Evolutionary conservation across 2,113 vertebrate species (phyloP), one percentile per base, ranked within the genome.

Genomic region (Motacilla tschutschensis): DNA sequence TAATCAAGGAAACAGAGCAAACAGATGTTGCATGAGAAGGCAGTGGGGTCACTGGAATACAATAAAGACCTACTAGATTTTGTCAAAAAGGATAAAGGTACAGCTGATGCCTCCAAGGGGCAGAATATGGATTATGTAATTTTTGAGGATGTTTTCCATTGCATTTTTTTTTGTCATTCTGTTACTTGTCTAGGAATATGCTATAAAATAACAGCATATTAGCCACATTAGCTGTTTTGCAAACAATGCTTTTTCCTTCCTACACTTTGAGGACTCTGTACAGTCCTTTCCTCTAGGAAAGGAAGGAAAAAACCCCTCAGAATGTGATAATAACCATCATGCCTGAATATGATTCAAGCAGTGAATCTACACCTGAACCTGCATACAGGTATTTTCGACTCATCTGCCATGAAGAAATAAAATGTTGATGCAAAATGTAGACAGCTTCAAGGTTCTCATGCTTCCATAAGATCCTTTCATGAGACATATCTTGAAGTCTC

Each of bases 231-330:
- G 12, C 35, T 4, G 2, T 25, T 80, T 77, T 80, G 35, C 57
- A 76, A 62, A n/a, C 12, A 48, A 2, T 22, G 20, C n/a, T 47
- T 18, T 44, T 40, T 71, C 9, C 14, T 33, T 58, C 13, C 35
- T 50, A 17, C 3, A 8, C 35, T 50, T 46, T 33, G 57, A 77
- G 48, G 22, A 33, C 10, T 65, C 41, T 65, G 19, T 28, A 10
- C 8, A 10, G 11, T 72, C 28, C 17, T 72, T 75, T 79, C 17
- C 28, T 12, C 8, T 59, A 19, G 44, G 33, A 75, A 79, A 24
- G 9, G 58, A 72, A 67, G n/a, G 74, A 29, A 25, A 36, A 31
- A n/a, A n/a, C 55, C 3, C 0, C 0, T 0, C 33, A 55, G 33
- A 24, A 4, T 8, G 6, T 46, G 31, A 38, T 29, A 46, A 46